A percentile compares a stretch with the other conserved stretches of the same genome.
phyloP scores from a whole-genome alignment of 1,140 invertebrate species.

The Palaemon carinicauda region DNA sequence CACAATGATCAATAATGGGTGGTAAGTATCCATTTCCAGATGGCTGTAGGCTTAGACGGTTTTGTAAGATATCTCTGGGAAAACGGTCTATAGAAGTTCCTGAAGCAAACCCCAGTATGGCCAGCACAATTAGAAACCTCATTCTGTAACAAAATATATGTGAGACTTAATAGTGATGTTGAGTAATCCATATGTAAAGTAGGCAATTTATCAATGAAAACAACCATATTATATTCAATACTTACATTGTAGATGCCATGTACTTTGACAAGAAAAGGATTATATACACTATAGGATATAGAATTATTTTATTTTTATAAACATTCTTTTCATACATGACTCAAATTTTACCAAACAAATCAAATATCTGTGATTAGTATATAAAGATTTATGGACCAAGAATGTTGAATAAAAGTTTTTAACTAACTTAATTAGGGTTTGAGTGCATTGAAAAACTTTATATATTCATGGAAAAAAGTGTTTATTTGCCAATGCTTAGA shows the following conservation, averaged over 20 bases:
- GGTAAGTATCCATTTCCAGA: slow-evolving; percentile 20
- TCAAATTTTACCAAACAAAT: too few relatives aligned
- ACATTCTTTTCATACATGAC: too few relatives aligned
- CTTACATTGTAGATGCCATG: too few relatives aligned
- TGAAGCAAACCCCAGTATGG: neutral
- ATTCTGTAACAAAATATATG: neutral
- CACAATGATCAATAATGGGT: slow-evolving; percentile 5
- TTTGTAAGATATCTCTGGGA: neutral
- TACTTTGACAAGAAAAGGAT: too few relatives aligned
- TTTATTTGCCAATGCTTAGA: slow-evolving; percentile 7
- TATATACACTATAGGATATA: too few relatives aligned
- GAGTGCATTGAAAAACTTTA: too few relatives aligned
- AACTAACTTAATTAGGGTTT: too few relatives aligned
- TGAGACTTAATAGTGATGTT: neutral
- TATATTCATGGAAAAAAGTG: neutral
- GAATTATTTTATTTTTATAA: too few relatives aligned
- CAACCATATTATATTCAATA: too few relatives aligned
- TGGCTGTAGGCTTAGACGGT: neutral
- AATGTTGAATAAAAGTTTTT: too few relatives aligned
- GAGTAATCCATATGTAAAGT: neutral
- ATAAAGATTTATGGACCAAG: too few relatives aligned
- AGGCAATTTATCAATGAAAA: neutral
- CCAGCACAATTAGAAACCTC: neutral
- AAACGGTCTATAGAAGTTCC: slow-evolving; percentile 9
- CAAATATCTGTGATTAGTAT: too few relatives aligned